Evolutionary conservation across 2,113 vertebrate genomes (phyloP).

Genomic region (Podilymbus podiceps): DNA sequence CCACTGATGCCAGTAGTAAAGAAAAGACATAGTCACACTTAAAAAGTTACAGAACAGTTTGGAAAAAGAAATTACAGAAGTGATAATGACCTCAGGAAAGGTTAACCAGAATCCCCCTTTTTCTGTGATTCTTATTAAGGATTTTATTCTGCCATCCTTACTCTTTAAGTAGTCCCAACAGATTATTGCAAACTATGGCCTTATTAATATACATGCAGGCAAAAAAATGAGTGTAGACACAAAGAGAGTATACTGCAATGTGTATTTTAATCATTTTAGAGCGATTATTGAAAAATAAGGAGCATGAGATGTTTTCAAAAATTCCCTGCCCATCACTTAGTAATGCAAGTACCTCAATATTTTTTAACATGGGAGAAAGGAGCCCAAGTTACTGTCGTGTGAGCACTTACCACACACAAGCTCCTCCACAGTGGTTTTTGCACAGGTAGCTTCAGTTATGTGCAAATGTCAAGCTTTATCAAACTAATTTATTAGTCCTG

Average conservation of each 20-base stretch:
- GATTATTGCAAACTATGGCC: neutral
- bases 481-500: neutral
- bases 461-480: neutral
- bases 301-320: neutral
- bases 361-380: neutral
- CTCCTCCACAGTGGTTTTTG: neutral
- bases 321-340: neutral
- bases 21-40: neutral
- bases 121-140: neutral
- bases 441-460: neutral
- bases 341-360: neutral
- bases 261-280: neutral
- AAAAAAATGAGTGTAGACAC: neutral
- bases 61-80: neutral
- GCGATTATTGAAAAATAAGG: neutral
- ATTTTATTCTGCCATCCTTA: neutral
- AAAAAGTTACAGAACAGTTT: neutral
- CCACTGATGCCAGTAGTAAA: neutral
- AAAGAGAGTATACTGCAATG: neutral
- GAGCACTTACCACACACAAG: neutral
- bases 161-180: neutral
- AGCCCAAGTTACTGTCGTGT: neutral
- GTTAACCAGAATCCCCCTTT: neutral
- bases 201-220: neutral
- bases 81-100: neutral